Percentiles rank a stretch among this genome's conserved stretches.
phyloP scores from a whole-genome alignment of 1,140 invertebrate genomes.

The Drosophila carrolli region DNA sequence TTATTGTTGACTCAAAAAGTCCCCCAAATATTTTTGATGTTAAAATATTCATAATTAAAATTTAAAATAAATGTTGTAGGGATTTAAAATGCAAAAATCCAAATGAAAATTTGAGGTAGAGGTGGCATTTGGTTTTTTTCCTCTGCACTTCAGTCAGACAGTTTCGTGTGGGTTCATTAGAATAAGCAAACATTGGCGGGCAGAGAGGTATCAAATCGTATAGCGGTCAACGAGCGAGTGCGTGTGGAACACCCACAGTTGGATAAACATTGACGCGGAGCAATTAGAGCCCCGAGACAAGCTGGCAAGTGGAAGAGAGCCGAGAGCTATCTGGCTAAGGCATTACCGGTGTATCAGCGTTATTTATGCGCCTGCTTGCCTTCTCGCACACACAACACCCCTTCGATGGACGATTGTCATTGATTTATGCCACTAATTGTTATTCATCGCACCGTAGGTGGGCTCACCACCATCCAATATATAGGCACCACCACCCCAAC shows the following conservation, averaged over 20 bases:
- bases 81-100: too few relatives aligned
- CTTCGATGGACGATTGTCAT: conserved; percentile 58
- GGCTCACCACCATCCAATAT: conserved; percentile 23
- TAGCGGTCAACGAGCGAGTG: conserved; percentile 69
- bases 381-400: conserved; percentile 25
- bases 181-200: conserved; percentile 66
- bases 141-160: neutral
- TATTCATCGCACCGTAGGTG: conserved; percentile 77
- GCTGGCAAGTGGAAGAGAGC: conserved; percentile 54
- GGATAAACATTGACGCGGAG: conserved; percentile 71
- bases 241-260: conserved; percentile 76
- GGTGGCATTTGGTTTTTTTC: neutral
- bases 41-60: too few relatives aligned
- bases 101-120: neutral
- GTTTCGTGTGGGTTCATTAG: conserved; percentile 61
- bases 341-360: conserved; percentile 27
- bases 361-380: conserved; percentile 73
- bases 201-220: conserved; percentile 24
- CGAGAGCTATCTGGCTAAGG: conserved; percentile 19
- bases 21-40: too few relatives aligned
- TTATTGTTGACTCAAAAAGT: too few relatives aligned
- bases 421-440: conserved; percentile 79
- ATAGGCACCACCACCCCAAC: conserved; percentile 10
- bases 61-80: too few relatives aligned
- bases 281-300: conserved; percentile 72